A percentile compares a stretch with the other conserved stretches of the same genome.
phyloP scores from a whole-genome alignment of 2,113 vertebrate species.

The Acrocephalus kingi region DNA sequence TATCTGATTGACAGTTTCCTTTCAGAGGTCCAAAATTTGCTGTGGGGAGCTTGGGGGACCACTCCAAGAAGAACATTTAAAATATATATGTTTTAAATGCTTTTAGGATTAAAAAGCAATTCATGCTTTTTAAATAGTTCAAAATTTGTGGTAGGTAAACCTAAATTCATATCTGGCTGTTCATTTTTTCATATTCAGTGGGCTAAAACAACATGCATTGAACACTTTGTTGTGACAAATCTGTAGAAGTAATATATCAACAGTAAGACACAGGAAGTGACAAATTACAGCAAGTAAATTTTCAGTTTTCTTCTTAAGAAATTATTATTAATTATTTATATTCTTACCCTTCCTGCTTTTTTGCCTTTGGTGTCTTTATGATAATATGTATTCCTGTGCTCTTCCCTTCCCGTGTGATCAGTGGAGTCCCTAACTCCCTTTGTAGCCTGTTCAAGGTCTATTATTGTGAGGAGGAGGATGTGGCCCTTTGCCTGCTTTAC shows the following conservation, averaged over 20 bases:
- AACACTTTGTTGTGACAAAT: not conserved
- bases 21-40: not conserved
- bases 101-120: not conserved
- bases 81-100: not conserved
- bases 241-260: not conserved
- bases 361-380: not conserved
- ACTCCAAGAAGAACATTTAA: not conserved
- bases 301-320: not conserved
- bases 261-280: not conserved
- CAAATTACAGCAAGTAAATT: not conserved
- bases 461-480: not conserved
- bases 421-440: not conserved
- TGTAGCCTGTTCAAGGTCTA: not conserved
- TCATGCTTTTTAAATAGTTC: not conserved
- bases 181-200: not conserved
- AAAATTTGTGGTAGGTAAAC: not conserved
- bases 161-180: not conserved
- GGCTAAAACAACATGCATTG: rapidly evolving
- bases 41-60: not conserved
- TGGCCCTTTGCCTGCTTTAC: not conserved
- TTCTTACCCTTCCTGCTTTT: not conserved
- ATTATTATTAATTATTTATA: not conserved
- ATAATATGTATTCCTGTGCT: not conserved
- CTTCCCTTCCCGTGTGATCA: not conserved
- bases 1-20: not conserved